A percentile compares a stretch with the other conserved stretches of the same genome.
These are phyloP conservation scores for Ibidorhyncha struthersii DNA, from an alignment of 2,113 vertebrate species.

Conservation along the genomic window DNA sequence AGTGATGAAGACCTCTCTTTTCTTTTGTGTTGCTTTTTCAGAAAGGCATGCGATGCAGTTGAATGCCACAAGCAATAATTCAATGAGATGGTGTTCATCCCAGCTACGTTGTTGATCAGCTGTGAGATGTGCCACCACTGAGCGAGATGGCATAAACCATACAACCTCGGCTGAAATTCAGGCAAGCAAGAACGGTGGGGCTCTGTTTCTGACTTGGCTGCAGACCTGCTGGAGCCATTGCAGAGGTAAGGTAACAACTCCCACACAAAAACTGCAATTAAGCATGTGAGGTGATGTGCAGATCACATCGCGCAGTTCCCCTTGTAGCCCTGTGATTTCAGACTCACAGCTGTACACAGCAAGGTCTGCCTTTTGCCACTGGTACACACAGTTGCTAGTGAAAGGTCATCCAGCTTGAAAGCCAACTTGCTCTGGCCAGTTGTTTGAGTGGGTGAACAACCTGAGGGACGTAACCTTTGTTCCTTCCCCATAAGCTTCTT, in stretches of 20 bases:
- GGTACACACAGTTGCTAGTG: neutral
- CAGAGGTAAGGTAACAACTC: neutral
- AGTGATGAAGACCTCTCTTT: neutral
- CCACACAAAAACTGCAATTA: neutral
- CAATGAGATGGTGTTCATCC: neutral
- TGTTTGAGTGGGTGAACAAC: neutral
- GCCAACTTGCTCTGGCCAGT: neutral
- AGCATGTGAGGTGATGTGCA: neutral
- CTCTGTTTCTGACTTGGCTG: neutral
- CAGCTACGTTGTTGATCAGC: neutral
- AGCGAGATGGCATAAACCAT: too few relatives aligned
- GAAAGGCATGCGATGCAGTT: rapidly evolving
- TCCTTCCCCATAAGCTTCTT: neutral
- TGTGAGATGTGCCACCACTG: neutral
- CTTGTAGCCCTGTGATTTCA: neutral
- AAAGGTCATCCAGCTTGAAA: neutral
- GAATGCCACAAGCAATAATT: neutral
- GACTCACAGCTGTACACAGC: neutral
- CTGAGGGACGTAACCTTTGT: neutral
- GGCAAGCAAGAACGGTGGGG: neutral
- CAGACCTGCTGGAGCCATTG: neutral
- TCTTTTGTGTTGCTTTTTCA: neutral
- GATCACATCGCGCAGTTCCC: neutral
- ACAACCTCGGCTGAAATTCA: rapidly evolving
- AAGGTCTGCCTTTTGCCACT: neutral